Evolutionary conservation across 2,888 invertebrate genomes (phyloP).

Genomic region (Molorchus minor): DNA sequence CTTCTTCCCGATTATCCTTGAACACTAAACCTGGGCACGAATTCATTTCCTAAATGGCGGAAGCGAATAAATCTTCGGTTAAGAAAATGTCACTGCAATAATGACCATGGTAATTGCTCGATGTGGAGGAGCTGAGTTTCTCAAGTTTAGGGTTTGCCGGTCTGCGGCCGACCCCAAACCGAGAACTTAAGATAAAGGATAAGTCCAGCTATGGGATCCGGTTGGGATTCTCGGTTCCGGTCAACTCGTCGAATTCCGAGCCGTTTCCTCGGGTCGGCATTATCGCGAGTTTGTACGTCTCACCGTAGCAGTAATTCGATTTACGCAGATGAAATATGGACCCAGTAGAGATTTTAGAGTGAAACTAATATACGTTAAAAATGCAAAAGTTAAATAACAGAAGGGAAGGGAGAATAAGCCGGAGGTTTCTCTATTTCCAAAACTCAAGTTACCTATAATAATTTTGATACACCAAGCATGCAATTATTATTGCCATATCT

Average conservation of each 20-base stretch:
- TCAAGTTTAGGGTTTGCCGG: slow-evolving; percentile 24
- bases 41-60: slow-evolving; percentile 19
- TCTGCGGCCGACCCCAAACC: slow-evolving; percentile 11
- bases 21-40: no score
- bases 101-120: slow-evolving; percentile 22
- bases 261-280: slow-evolving; percentile 10
- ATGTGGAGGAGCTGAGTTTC: slow-evolving; percentile 23
- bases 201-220: slow-evolving; percentile 22
- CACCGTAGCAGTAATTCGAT: neutral
- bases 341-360: neutral
- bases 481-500: no score
- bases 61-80: slow-evolving; percentile 21
- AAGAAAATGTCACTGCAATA: slow-evolving; percentile 15
- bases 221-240: slow-evolving; percentile 25
- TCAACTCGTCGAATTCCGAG: slow-evolving; percentile 18
- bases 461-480: no score
- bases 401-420: no score
- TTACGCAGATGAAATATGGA: neutral
- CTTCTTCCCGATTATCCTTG: no score
- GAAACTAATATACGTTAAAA: neutral
- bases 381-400: no score
- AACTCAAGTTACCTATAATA: no score
- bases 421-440: no score
- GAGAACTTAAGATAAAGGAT: slow-evolving; percentile 22
- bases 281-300: slow-evolving; percentile 4